Evolutionary conservation across 2,113 vertebrate genomes (phyloP).

Genomic region (Ptyas mucosa): DNA sequence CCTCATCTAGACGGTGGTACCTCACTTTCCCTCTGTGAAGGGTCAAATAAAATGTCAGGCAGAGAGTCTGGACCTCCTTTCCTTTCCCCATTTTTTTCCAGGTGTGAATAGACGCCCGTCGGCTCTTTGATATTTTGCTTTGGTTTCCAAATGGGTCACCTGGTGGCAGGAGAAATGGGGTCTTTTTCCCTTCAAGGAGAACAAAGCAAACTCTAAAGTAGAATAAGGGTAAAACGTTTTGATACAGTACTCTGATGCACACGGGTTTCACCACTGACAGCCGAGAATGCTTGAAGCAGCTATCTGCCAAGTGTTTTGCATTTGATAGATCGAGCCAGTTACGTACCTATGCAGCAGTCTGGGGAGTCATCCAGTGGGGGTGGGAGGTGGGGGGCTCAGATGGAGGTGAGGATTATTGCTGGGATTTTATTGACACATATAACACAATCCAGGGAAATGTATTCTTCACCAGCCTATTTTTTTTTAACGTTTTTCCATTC

Average conservation of each 20-base stretch:
- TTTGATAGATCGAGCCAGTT: not conserved
- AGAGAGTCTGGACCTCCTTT: slow-evolving; percentile 10
- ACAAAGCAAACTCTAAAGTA: not conserved
- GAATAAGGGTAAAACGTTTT: slow-evolving; percentile 25
- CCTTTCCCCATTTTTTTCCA: slow-evolving; percentile 27
- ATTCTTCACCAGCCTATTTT: slow-evolving; percentile 28
- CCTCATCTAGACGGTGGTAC: slow-evolving; percentile 59
- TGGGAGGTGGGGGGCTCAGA: not conserved
- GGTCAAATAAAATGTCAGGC: slow-evolving; percentile 55
- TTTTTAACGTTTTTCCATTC: slow-evolving; percentile 36
- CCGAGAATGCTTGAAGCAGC: slow-evolving; percentile 45
- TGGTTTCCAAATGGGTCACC: slow-evolving; percentile 28
- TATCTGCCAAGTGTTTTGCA: slow-evolving; percentile 38
- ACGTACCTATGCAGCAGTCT: slow-evolving; percentile 30
- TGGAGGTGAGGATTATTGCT: not conserved
- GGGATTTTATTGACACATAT: not conserved
- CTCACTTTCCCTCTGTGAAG: slow-evolving; percentile 40
- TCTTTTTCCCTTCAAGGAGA: not conserved
- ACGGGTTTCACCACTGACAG: slow-evolving; percentile 33
- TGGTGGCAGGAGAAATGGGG: not conserved
- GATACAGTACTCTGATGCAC: not conserved
- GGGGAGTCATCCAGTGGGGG: not conserved
- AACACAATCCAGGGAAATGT: slow-evolving; percentile 22
- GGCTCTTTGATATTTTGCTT: not conserved
- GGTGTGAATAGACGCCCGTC: not conserved